Conservation (phyloP, 2,888 invertebrate genomes). For the Parapristionchus giblindavisi region DNA sequence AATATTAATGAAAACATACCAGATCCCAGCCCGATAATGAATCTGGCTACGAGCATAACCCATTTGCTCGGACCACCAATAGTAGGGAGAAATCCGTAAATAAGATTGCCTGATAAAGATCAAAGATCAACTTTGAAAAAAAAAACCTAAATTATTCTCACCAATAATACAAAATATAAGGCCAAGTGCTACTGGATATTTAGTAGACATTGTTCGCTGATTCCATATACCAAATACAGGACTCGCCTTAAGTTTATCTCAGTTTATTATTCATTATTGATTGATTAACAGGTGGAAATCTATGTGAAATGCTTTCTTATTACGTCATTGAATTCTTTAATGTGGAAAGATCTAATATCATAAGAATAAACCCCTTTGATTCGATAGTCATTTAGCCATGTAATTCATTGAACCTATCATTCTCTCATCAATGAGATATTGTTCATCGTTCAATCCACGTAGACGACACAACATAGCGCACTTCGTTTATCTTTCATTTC, state of each 20-base stretch:
- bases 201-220: slow-evolving; percentile 36
- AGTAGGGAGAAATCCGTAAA: slow-evolving; percentile 24
- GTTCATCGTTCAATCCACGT: no score
- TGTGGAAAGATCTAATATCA: neutral
- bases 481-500: no score
- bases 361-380: neutral
- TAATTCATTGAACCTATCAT: no score
- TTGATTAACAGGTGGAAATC: no score
- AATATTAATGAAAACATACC: no score
- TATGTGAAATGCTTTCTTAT: no score
- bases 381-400: neutral
- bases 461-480: no score
- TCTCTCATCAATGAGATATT: no score
- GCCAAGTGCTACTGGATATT: slow-evolving; percentile 29
- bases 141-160: neutral
- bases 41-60: slow-evolving; percentile 34
- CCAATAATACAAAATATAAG: slow-evolving; percentile 24
- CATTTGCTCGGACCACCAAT: slow-evolving; percentile 6
- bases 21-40: slow-evolving; percentile 32
- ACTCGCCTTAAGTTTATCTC: slow-evolving; percentile 11
- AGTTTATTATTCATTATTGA: neutral
- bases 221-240: slow-evolving; percentile 34
- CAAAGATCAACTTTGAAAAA: neutral
- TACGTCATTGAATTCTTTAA: no score
- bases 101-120: neutral